Evolutionary conservation across 2,888 invertebrate species (phyloP).

Genomic region (Mythimna impura): DNA sequence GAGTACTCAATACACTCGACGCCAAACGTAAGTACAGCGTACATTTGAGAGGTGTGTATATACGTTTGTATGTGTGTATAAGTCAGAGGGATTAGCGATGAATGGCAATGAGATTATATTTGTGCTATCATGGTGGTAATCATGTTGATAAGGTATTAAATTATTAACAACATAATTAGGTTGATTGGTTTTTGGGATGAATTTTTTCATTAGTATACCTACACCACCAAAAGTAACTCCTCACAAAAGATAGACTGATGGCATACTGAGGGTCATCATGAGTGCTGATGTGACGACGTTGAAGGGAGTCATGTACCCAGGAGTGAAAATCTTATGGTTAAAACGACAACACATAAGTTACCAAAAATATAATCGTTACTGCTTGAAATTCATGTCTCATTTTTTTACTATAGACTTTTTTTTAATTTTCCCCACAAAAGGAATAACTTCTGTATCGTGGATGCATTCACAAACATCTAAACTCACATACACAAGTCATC

Average conservation of each 20-base stretch:
- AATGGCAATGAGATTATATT: conserved; percentile 24
- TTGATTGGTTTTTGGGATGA: not conserved
- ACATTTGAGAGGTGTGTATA: conserved; percentile 30
- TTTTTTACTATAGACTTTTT: not conserved
- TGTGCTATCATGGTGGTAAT: not conserved
- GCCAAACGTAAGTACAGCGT: conserved; percentile 36
- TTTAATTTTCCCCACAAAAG: too few species aligned
- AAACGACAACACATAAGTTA: not conserved
- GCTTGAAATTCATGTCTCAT: not conserved
- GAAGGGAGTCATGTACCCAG: not conserved
- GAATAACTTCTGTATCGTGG: too few species aligned
- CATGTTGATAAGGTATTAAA: conserved; percentile 15
- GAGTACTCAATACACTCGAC: conserved; percentile 50
- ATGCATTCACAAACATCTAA: too few species aligned
- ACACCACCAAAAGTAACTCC: not conserved
- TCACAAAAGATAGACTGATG: not conserved
- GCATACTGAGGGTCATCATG: too few species aligned
- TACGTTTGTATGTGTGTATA: conserved; percentile 8
- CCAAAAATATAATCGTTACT: not conserved
- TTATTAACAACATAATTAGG: too few species aligned
- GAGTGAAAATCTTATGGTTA: too few species aligned
- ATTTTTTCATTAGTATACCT: too few species aligned
- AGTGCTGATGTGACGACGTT: not conserved
- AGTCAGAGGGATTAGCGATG: conserved; percentile 22
- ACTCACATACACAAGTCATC: too few species aligned